phyloP scores from a whole-genome alignment of 2,888 invertebrate species.

The Zhuqinia jingwanae region DNA sequence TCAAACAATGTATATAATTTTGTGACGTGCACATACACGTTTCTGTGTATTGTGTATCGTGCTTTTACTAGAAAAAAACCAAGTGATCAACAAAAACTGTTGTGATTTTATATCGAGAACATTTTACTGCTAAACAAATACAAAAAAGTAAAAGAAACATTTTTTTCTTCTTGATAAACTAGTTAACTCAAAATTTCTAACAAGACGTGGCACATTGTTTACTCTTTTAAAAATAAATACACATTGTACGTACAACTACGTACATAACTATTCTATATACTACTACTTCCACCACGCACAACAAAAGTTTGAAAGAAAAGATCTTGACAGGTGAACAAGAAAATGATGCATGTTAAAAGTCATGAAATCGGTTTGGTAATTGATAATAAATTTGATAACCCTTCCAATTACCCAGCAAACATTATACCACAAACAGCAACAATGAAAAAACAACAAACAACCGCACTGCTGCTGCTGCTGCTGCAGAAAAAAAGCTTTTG shows the following conservation, averaged over 20 bases:
- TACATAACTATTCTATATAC: no score
- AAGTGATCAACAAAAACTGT: background rate
- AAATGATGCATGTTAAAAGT: conserved; percentile 10
- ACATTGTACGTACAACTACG: conserved; percentile 3
- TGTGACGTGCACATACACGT: no score
- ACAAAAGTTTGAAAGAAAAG: no score
- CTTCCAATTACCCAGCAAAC: conserved; percentile 37
- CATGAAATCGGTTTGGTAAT: conserved; percentile 53
- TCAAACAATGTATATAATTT: no score
- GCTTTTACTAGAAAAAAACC: no score
- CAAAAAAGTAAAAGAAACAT: background rate
- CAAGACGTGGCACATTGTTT: conserved; percentile 5
- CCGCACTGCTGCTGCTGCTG: background rate
- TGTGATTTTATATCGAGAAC: background rate
- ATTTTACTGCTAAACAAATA: background rate
- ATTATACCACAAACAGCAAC: background rate
- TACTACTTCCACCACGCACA: no score
- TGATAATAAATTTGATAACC: conserved; percentile 59
- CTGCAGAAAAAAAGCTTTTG: conserved; percentile 13
- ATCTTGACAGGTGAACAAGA: conserved; percentile 11
- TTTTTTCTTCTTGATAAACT: conserved; percentile 15
- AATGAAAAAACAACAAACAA: no score
- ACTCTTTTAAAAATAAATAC: background rate
- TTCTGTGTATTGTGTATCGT: no score
- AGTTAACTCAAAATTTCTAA: conserved; percentile 1